phyloP scores from a whole-genome alignment of 2,113 vertebrate genomes.

The Epinephelus moara region DNA sequence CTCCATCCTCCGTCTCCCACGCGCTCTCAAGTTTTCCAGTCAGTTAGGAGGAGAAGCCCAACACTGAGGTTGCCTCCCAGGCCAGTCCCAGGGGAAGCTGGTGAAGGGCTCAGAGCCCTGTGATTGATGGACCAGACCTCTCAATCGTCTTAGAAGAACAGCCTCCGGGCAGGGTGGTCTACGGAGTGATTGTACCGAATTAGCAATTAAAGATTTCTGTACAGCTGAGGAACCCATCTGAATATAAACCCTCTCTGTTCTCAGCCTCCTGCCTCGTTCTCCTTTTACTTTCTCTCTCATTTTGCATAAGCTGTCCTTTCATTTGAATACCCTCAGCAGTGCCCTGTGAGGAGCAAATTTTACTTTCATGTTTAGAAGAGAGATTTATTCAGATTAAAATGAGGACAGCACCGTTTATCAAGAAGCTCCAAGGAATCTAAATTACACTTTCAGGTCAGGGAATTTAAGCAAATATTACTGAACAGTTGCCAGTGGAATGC shows the following conservation, averaged over 20 bases:
- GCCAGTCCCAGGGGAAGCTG: slow-evolving; percentile 55
- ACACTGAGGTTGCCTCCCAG: slow-evolving; percentile 45
- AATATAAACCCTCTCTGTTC: slow-evolving; percentile 43
- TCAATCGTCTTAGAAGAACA: slow-evolving; percentile 49
- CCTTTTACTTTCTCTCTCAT: slow-evolving; percentile 47
- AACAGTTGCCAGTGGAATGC: slow-evolving; percentile 64
- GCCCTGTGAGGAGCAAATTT: slow-evolving; percentile 15
- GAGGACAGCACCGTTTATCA: slow-evolving; percentile 21
- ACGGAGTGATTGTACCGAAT: slow-evolving; percentile 63
- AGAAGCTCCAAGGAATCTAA: slow-evolving; percentile 53
- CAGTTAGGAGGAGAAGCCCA: slow-evolving; percentile 45
- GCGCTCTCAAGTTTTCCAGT: slow-evolving; percentile 57
- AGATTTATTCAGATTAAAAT: slow-evolving; percentile 56
- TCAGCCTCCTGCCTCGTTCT: slow-evolving; percentile 37
- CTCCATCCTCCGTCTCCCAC: slow-evolving; percentile 28
- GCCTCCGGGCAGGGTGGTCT: slow-evolving; percentile 68
- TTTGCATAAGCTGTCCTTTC: slow-evolving; percentile 69
- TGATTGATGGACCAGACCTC: slow-evolving; percentile 71
- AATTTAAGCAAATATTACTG: slow-evolving; percentile 76
- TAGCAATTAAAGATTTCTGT: slow-evolving; percentile 73
- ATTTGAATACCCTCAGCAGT: slow-evolving; percentile 45
- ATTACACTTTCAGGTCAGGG: slow-evolving; percentile 63
- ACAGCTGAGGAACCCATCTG: slow-evolving; percentile 50
- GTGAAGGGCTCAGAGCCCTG: slow-evolving; percentile 46
- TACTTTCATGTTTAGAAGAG: slow-evolving; percentile 35